Conservation (phyloP, 23 tunicate species). For the Ascidia mentula region DNA sequence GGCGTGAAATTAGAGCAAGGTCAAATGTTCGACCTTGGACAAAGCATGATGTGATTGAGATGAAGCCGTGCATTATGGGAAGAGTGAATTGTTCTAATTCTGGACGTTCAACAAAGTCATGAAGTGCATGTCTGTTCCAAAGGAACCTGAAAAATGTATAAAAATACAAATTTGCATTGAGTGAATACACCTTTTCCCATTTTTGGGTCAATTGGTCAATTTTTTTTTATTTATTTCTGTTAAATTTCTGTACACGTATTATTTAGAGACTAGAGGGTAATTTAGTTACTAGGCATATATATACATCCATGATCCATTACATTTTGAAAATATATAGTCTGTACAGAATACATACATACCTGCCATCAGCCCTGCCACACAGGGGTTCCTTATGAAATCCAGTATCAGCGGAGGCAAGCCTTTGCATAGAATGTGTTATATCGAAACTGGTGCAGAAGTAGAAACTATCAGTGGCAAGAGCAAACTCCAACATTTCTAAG, state of each 20-base stretch:
- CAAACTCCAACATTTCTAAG: constrained; percentile 67
- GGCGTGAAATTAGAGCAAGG: constrained; percentile 70
- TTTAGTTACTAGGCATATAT: no score
- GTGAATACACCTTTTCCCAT: no score
- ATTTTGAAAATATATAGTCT: no score
- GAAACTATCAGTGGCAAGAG: constrained; percentile 49
- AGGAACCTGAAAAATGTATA: constrained; percentile 73
- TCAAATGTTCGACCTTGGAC: constrained; percentile 91
- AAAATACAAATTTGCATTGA: no score
- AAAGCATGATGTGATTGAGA: constrained; percentile 73
- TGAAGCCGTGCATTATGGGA: constrained; percentile 92
- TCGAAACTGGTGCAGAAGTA: constrained; percentile 89
- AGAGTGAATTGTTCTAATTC: constrained; percentile 46
- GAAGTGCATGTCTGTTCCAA: constrained; percentile 81
- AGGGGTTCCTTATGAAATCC: constrained; percentile 46
- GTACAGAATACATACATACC: constrained; percentile 24
- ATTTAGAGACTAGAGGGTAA: no score
- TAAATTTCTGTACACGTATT: no score
- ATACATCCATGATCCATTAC: no score
- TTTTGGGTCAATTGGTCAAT: no score
- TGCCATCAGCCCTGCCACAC: constrained; percentile 61
- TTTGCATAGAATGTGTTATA: constrained; percentile 91
- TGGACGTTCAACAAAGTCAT: constrained; percentile 70
- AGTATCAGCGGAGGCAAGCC: constrained; percentile 49
- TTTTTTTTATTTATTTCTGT: no score